A percentile compares a stretch with the other conserved stretches of the same genome.
Evolutionary conservation across 2,113 vertebrate species (phyloP).

Genomic region (Boleophthalmus pectinirostris): DNA sequence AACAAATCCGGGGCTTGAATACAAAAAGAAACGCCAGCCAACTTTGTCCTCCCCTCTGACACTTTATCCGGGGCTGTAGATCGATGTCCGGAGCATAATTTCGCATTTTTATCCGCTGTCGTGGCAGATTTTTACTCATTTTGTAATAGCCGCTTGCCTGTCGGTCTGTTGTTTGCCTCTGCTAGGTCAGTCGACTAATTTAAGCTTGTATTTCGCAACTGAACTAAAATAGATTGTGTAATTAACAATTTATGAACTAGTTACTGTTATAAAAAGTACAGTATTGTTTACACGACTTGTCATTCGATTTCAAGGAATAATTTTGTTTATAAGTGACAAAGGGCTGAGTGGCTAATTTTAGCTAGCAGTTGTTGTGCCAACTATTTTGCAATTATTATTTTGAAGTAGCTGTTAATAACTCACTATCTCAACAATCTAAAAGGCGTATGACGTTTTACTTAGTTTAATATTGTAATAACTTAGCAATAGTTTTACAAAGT

Average conservation of each 20-base stretch:
- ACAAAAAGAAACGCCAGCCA: slow-evolving; percentile 34
- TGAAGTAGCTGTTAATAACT: not conserved
- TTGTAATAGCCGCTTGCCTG: slow-evolving; percentile 14
- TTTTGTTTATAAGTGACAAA: not conserved
- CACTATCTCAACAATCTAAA: not conserved
- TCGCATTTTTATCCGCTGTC: slow-evolving; percentile 20
- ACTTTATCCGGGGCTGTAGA: slow-evolving; percentile 15
- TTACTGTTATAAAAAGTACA: not conserved
- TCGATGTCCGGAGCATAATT: slow-evolving; percentile 12
- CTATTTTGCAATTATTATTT: slow-evolving; percentile 4
- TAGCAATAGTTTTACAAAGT: not conserved
- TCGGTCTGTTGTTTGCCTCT: slow-evolving; percentile 24
- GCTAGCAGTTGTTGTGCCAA: slow-evolving; percentile 29
- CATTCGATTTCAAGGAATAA: not conserved
- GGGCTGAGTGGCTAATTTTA: slow-evolving; percentile 34
- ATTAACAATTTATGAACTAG: not conserved
- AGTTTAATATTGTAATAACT: not conserved
- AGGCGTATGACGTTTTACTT: not conserved
- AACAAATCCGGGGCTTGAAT: slow-evolving; percentile 42
- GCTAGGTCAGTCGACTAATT: slow-evolving; percentile 41
- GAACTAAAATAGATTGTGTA: slow-evolving; percentile 32
- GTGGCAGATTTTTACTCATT: slow-evolving; percentile 23
- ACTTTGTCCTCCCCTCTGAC: slow-evolving; percentile 21
- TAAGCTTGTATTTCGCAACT: slow-evolving; percentile 33
- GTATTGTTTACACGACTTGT: not conserved